Evolutionary conservation across 2,113 vertebrate genomes (phyloP).

Genomic region (Mesocricetus auratus): DNA sequence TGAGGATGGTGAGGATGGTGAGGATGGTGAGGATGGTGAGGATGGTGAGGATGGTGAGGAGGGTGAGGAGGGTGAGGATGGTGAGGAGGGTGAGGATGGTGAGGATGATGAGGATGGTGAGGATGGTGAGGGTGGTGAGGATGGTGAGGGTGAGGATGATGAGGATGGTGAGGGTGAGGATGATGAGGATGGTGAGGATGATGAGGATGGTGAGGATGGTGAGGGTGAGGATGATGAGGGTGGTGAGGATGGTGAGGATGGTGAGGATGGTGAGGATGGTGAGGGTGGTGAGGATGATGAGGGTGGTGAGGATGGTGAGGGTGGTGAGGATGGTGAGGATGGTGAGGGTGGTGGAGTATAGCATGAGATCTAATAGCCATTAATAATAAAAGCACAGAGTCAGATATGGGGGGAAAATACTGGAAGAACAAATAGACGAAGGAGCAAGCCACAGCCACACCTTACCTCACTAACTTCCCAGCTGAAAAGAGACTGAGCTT

Average conservation of each 20-base stretch:
- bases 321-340: background rate
- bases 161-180: background rate
- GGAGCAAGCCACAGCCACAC: too few relatives aligned
- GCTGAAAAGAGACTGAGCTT: too few relatives aligned
- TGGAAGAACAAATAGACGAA: too few relatives aligned
- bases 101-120: background rate
- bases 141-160: background rate
- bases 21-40: background rate
- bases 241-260: background rate
- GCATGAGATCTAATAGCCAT: too few relatives aligned
- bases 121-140: background rate
- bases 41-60: background rate
- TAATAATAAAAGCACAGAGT: too few relatives aligned
- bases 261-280: background rate
- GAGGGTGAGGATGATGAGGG: background rate
- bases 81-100: background rate
- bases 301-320: background rate
- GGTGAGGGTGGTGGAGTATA: too few relatives aligned
- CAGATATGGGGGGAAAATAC: too few relatives aligned
- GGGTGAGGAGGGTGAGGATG: too few relatives aligned
- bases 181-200: background rate
- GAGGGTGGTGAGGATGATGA: background rate
- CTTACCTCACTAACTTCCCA: too few relatives aligned
- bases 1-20: background rate
- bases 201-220: background rate